phyloP scores from a whole-genome alignment of 2,888 invertebrate genomes.

The Tethea ocularis region DNA sequence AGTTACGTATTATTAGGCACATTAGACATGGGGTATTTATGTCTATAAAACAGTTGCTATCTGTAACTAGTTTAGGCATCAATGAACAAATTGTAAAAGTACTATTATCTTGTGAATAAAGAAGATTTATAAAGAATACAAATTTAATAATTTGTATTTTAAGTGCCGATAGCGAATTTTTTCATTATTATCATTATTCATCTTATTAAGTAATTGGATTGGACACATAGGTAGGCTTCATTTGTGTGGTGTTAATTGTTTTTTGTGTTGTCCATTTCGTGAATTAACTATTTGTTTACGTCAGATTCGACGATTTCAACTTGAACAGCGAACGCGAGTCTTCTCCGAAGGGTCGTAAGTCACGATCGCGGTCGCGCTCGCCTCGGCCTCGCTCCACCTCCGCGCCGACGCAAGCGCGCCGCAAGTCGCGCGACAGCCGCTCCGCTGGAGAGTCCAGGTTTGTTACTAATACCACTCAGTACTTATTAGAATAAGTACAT shows the following conservation, averaged over 20 bases:
- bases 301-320: conserved; percentile 80
- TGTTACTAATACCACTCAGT: not conserved
- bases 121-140: no score
- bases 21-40: no score
- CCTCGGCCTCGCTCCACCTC: conserved; percentile 44
- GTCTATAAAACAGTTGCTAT: no score
- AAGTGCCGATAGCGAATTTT: no score
- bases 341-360: conserved; percentile 63
- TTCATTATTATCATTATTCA: no score
- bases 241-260: not conserved
- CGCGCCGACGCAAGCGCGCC: conserved; percentile 40
- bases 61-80: no score
- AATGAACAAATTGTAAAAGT: no score
- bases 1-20: no score
- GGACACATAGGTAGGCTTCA: not conserved
- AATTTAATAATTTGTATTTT: no score
- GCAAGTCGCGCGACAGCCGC: conserved; percentile 73
- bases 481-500: no score
- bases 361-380: conserved; percentile 55
- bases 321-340: conserved; percentile 78
- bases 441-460: conserved; percentile 73
- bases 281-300: conserved; percentile 18
- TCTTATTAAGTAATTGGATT: no score
- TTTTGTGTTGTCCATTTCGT: not conserved
- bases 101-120: no score